Base-by-base conservation (phyloP, 92 coral and sea anemone genomes). In the Porites rus region DNA sequence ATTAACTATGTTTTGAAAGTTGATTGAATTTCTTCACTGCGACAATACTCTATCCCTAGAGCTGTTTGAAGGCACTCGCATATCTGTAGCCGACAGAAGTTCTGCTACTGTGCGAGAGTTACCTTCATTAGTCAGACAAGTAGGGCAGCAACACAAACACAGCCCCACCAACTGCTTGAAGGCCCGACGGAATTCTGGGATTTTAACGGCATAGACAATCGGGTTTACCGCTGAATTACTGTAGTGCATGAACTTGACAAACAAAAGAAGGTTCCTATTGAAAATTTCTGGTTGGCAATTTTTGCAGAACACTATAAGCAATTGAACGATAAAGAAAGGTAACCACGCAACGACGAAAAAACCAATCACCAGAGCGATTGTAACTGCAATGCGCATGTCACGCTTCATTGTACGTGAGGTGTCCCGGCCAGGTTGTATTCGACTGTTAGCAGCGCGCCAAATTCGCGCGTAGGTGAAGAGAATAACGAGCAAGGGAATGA, bases 381-480 rank as follows among this genome's bases (percentile, higher is more conserved):
- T 95, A 13, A 95, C 85, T n/a, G 93, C 95, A 80, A 95, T 90
- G 83, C 98, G 94, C 98, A 95, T 93, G 96, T 95, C 98, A 54
- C 98, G 93, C 85, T 92, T 95, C 51, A 90, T 79, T 20, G 96
- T 80, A 71, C 96, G 80, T 61, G 92, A 76, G 7, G 87, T 82
- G 12, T 89, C 62, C 65, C 67, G 93, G 4, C 77, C 50, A 1
- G 94, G 94, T 69, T 91, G 98, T 82, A 95, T 86, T 52, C 98
- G 94, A 56, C 80, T 89, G 10, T 91, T 90, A 5, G 91, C 98
- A 2, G 78, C 80, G 24, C 53, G 87, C 98, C 98, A 95, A 20
- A 95, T 95, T 20, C 93, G 92, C 4, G 94, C 96, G 77, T 95
- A 95, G 0, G 98, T 91, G 28, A 88, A 79, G 38, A 95, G 77